phyloP scores from a whole-genome alignment of 1,140 invertebrate genomes.

The Brachionus calyciflorus region DNA sequence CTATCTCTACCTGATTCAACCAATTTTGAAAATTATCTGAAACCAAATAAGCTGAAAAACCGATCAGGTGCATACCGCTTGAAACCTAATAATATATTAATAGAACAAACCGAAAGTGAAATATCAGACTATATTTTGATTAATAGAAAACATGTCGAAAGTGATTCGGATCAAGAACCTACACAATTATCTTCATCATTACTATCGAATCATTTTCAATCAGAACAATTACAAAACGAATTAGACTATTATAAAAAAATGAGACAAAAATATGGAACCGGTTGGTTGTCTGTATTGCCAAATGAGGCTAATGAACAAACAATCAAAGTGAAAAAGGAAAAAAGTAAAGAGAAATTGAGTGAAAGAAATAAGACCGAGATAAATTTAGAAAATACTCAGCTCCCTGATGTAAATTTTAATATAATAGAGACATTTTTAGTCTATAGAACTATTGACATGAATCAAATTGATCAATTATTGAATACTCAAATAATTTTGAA shows the following conservation, averaged over 20 bases:
- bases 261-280: conserved; percentile 18
- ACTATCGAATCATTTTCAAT: background rate
- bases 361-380: background rate
- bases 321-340: background rate
- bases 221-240: background rate
- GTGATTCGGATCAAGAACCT: conserved; percentile 1
- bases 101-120: background rate
- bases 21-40: too few relatives aligned
- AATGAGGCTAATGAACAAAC: conserved; percentile 5
- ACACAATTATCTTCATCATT: conserved; percentile 10
- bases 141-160: background rate
- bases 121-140: background rate
- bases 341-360: background rate
- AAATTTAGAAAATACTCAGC: background rate
- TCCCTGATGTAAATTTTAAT: background rate
- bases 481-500: background rate
- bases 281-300: background rate
- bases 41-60: background rate
- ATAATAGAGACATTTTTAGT: conserved; percentile 8
- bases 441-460: background rate
- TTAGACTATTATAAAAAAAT: conserved; percentile 17
- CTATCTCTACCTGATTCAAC: background rate
- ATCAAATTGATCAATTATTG: conserved; percentile 18
- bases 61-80: background rate
- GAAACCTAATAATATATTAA: conserved; percentile 17